Conservation (phyloP, 2,888 invertebrate species). For the Ormyrus thymus region DNA sequence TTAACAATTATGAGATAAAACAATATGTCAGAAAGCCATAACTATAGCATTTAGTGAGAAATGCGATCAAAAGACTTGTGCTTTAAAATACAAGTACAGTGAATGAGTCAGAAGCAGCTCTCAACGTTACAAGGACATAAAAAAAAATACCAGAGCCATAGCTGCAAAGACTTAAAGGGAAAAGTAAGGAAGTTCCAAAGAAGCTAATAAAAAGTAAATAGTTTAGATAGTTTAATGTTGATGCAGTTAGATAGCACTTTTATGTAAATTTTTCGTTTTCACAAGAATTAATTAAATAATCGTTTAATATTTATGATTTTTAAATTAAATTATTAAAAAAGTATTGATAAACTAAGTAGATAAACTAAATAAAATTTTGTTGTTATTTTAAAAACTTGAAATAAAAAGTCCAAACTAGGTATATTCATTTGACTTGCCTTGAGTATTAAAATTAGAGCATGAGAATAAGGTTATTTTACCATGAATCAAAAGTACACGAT, state of each 20-base stretch:
- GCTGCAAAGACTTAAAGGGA: neutral
- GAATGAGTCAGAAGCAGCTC: slow-evolving; percentile 35
- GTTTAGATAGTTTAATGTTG: neutral
- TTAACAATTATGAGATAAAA: slow-evolving; percentile 34
- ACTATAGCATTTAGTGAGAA: slow-evolving; percentile 43
- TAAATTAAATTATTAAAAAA: neutral
- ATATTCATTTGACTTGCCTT: neutral
- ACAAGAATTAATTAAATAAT: neutral
- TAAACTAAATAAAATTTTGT: no score
- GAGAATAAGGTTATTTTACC: slow-evolving; percentile 7
- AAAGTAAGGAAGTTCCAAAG: neutral
- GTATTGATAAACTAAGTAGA: neutral
- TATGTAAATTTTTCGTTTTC: neutral
- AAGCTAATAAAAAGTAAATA: neutral
- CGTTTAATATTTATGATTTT: neutral
- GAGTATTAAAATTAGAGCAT: slow-evolving; percentile 26
- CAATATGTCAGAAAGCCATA: slow-evolving; percentile 38
- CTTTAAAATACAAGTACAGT: slow-evolving; percentile 16
- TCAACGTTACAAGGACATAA: slow-evolving; percentile 31
- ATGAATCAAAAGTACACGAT: neutral
- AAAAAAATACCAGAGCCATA: slow-evolving; percentile 4
- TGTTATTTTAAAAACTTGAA: neutral
- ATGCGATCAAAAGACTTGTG: slow-evolving; percentile 24
- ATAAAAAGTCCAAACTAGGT: neutral
- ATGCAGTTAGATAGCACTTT: neutral